Conservation (phyloP, 1,140 invertebrate genomes). For the Pogonus chalceus region DNA sequence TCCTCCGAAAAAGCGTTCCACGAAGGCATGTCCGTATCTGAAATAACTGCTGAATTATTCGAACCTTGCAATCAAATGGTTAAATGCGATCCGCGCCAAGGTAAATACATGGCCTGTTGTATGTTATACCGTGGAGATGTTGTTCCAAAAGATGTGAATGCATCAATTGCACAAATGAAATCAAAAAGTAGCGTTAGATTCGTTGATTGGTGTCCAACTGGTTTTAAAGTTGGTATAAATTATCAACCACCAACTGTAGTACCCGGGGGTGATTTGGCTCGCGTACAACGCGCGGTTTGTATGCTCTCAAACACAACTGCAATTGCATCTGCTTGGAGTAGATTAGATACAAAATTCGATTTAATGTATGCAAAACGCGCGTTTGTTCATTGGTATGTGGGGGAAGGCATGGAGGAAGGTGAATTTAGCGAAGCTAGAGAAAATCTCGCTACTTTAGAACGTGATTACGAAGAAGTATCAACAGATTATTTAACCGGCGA, state of each 20-base stretch:
- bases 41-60: conserved; percentile 58
- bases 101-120: conserved; percentile 67
- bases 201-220: conserved; percentile 62
- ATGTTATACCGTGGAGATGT: conserved; percentile 57
- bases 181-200: conserved; percentile 58
- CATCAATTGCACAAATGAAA: conserved; percentile 73
- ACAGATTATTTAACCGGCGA: too few species aligned
- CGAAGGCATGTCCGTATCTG: conserved; percentile 52
- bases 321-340: conserved; percentile 56
- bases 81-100: conserved; percentile 53
- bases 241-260: conserved; percentile 63
- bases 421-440: conserved; percentile 80
- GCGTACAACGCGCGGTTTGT: conserved; percentile 54
- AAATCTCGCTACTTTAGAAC: conserved; percentile 70
- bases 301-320: conserved; percentile 58
- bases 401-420: conserved; percentile 70
- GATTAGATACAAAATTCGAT: conserved; percentile 72
- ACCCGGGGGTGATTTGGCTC: conserved; percentile 57
- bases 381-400: conserved; percentile 67
- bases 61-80: conserved; percentile 59
- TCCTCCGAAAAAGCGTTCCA: conserved; percentile 57
- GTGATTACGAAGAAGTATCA: conserved; percentile 57
- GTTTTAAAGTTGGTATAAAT: conserved; percentile 63
- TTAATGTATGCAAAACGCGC: conserved; percentile 69
- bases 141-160: conserved; percentile 50